Evolutionary conservation across 1,140 invertebrate species (phyloP).

Genomic region (Scylla paramamosain): DNA sequence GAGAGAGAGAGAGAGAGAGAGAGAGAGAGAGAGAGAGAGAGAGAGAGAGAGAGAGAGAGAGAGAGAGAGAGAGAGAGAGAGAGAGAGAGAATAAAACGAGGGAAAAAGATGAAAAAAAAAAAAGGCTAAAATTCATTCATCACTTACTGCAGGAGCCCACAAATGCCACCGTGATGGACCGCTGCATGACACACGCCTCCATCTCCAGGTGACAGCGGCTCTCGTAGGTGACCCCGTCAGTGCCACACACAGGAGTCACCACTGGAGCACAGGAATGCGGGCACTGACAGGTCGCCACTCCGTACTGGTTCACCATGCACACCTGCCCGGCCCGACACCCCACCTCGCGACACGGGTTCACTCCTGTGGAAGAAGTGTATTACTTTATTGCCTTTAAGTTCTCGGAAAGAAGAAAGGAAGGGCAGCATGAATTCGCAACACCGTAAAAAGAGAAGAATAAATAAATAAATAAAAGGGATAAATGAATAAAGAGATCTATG

Average conservation of each 20-base stretch:
- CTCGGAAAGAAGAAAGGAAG: no score
- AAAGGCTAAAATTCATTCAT: no score
- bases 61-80: background rate
- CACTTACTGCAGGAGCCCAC: constrained; percentile 87
- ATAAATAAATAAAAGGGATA: background rate
- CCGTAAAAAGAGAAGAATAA: background rate
- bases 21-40: no score
- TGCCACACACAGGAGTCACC: constrained; percentile 86
- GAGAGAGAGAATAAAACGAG: background rate
- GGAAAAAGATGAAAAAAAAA: no score
- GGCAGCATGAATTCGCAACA: no score
- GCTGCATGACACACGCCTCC: constrained; percentile 87
- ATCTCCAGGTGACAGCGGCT: constrained; percentile 85
- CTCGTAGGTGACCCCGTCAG: constrained; percentile 86
- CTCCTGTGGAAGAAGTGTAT: constrained; percentile 82
- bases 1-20: background rate
- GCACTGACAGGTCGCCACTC: constrained; percentile 91
- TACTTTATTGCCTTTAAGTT: background rate
- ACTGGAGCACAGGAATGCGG: constrained; percentile 87
- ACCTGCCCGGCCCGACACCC: constrained; percentile 87
- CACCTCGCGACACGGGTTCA: constrained; percentile 89
- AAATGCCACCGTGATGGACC: constrained; percentile 86
- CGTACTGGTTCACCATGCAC: constrained; percentile 90
- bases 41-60: no score
- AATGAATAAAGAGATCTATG: background rate